These are phyloP conservation scores for Cuculus canorus DNA, from an alignment of 2,797 vertebrate species.

Conservation along the genomic window DNA sequence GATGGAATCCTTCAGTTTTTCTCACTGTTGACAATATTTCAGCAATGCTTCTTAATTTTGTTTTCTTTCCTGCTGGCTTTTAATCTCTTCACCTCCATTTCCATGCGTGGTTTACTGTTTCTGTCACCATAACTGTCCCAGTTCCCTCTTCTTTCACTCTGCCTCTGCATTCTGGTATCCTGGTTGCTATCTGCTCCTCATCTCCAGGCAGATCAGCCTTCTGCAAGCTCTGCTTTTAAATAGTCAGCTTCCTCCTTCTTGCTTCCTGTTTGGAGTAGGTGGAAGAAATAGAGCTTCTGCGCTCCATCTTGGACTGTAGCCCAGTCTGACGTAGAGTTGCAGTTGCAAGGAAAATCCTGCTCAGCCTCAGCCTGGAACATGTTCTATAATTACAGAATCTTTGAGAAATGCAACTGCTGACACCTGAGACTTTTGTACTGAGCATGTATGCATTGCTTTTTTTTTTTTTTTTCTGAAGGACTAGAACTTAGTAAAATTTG, in stretches of 20 bases:
- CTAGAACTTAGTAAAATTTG: neutral
- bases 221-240: constrained; percentile 57
- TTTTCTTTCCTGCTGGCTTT: neutral
- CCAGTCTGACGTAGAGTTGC: constrained; percentile 20
- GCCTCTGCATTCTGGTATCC: neutral
- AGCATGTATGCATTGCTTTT: neutral
- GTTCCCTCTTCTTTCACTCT: neutral
- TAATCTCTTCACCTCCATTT: neutral
- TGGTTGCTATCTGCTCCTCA: constrained; percentile 20
- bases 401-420: constrained; percentile 59
- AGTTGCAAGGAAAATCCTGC: constrained; percentile 68
- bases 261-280: constrained; percentile 69
- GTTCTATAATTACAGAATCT: constrained; percentile 62
- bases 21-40: neutral
- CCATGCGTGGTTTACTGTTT: neutral
- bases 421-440: constrained; percentile 51
- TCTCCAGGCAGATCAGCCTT: constrained; percentile 54
- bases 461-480: neutral
- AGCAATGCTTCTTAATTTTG: neutral
- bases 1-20: neutral
- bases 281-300: constrained; percentile 45
- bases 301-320: neutral
- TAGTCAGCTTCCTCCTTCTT: constrained; percentile 61
- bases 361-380: constrained; percentile 46
- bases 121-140: neutral